Base-by-base conservation (phyloP, 2,888 invertebrate species). In the Carcina quercana region DNA sequence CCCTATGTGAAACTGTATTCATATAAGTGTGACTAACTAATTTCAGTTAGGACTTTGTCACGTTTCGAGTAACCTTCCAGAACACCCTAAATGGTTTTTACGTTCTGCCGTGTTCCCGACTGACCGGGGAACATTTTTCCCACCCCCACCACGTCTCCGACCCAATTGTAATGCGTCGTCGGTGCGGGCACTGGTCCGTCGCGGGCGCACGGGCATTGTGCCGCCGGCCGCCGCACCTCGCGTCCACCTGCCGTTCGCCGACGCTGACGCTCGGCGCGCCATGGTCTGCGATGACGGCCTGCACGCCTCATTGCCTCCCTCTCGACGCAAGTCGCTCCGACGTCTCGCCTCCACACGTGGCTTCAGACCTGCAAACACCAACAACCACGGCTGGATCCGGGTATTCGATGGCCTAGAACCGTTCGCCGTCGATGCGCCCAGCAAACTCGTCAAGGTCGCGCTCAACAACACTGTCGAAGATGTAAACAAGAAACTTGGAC, bases 351-450 rank as follows among this genome's bases (percentile, higher is more conserved):
- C 85, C 36, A 85, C 85, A 7, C 68, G 85, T 45, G 85, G 85
- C 15, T 82, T 85, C 52, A 73, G 69, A 42, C 71, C 71, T 13
- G 66, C 60, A 17, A 32, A 59, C 4, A 35, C 52, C 10, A 65
- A 64, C 49, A 63, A 72, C 17, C 80, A 84, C 43, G 88, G 88
- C 35, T 89, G 89, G 88, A 85, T 89, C 40, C 75, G 89, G 28
- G 85, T 89, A 38, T 87, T 87, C 54, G 87, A 86, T 39, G 88
- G 87, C 35, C 82, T 80, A 15, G 73, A 80, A 43, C 83, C 79
- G 19, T 85, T 74, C 53, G 70, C 74, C 27, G 49, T 71, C 12
- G 75, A 86, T 46, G 80, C 86, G 37, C 86, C 87, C 11, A 85
- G 83, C 49, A 82, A 82, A 52, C 68, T 85, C 32, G 83, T 88